These are phyloP conservation scores for Polia nebulosa DNA, from an alignment of 2,888 invertebrate genomes.

Conservation along the genomic window DNA sequence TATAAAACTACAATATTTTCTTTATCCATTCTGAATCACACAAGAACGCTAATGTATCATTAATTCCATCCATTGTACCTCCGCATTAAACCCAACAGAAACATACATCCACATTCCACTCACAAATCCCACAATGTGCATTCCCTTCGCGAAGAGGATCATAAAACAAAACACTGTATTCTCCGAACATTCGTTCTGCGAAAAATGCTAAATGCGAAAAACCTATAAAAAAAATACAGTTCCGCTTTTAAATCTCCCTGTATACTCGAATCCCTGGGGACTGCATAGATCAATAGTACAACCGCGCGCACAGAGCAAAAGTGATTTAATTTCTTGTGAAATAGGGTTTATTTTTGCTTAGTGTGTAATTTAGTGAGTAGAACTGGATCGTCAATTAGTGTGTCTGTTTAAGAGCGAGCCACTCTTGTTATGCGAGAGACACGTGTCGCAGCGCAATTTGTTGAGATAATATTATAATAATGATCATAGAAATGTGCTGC, in stretches of 20 bases:
- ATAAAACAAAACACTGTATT: constrained; percentile 60
- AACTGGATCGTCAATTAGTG: constrained; percentile 80
- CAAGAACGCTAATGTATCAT: constrained; percentile 13
- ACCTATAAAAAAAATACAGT: constrained; percentile 47
- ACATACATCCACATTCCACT: constrained; percentile 9
- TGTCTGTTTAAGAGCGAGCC: constrained; percentile 71
- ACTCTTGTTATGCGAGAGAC: constrained; percentile 68
- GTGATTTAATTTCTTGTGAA: constrained; percentile 54
- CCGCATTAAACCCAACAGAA: constrained; percentile 8
- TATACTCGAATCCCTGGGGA: constrained; percentile 74
- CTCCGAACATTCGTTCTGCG: constrained; percentile 47
- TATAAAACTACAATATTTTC: neutral
- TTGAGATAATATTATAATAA: constrained; percentile 64
- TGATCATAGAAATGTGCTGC: constrained; percentile 35
- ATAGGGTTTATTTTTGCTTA: constrained; percentile 65
- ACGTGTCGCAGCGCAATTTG: constrained; percentile 65
- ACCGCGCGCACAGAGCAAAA: constrained; percentile 57
- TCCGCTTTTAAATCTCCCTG: constrained; percentile 72
- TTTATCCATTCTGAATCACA: neutral
- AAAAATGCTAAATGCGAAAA: constrained; percentile 53
- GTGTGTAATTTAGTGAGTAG: constrained; percentile 64
- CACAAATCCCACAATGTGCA: constrained; percentile 29
- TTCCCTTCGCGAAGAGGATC: constrained; percentile 24
- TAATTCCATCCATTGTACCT: constrained; percentile 16
- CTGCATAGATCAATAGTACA: constrained; percentile 74